These are phyloP conservation scores for Lepus townsendii DNA, from an alignment of 2,797 vertebrate species.

Conservation along the genomic window DNA sequence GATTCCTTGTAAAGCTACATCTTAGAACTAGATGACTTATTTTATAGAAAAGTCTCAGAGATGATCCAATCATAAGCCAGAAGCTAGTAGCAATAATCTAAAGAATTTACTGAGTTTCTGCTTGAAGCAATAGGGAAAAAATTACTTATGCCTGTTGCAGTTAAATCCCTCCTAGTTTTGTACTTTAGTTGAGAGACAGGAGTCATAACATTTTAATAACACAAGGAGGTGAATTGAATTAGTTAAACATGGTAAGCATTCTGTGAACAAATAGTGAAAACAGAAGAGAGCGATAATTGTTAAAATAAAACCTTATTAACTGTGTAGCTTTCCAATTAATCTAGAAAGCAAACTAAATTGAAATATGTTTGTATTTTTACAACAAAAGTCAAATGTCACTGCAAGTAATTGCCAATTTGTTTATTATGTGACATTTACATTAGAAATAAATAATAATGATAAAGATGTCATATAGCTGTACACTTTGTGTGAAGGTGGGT, in stretches of 20 bases:
- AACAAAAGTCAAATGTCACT: constrained; percentile 36
- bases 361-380: constrained; percentile 18
- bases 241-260: not conserved
- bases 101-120: not conserved
- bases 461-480: not conserved
- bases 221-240: not conserved
- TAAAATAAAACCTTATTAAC: constrained; percentile 29
- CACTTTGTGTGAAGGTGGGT: not conserved
- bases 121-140: not conserved
- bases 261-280: not conserved
- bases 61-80: not conserved
- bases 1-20: not conserved
- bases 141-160: accelerated
- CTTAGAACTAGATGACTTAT: not conserved
- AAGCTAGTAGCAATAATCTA: not conserved
- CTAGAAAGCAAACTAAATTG: constrained; percentile 14
- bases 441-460: constrained; percentile 15
- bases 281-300: not conserved
- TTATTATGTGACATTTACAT: constrained; percentile 26
- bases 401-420: constrained; percentile 3
- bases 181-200: accelerated
- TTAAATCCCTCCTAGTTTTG: accelerated
- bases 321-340: not conserved
- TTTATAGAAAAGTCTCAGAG: not conserved
- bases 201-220: accelerated